phyloP scores from a whole-genome alignment of 2,797 vertebrate genomes.

The Hoplostethus atlanticus region DNA sequence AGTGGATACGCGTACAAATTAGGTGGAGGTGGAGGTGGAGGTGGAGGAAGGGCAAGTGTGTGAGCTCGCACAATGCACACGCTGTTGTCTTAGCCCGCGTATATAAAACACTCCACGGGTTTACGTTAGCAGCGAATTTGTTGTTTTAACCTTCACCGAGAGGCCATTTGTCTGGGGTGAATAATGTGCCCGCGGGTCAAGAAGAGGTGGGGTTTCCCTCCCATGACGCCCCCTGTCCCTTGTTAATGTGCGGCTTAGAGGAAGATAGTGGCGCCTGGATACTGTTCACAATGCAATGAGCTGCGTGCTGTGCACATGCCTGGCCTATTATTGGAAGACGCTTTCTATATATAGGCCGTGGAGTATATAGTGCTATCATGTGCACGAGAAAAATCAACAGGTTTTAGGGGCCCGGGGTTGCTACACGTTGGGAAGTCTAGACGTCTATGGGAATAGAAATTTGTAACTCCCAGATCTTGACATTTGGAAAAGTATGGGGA shows the following conservation, averaged over 20 bases:
- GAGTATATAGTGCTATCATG: constrained; percentile 12
- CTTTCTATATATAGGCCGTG: constrained; percentile 1
- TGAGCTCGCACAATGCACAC: constrained; percentile 37
- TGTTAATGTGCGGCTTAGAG: constrained; percentile 37
- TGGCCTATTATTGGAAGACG: constrained; percentile 46
- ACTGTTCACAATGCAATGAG: constrained; percentile 18
- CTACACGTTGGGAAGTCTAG: not conserved
- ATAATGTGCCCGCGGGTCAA: constrained; percentile 61
- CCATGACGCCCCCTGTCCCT: constrained; percentile 16
- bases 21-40: too few relatives aligned
- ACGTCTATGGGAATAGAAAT: not conserved
- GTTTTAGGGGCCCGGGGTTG: not conserved
- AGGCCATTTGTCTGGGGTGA: constrained; percentile 67
- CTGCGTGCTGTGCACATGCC: constrained; percentile 8
- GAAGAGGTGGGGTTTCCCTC: constrained; percentile 55
- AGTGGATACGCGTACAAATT: constrained; percentile 9
- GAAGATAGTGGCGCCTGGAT: constrained; percentile 57
- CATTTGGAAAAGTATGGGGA: not conserved
- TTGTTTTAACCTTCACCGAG: constrained; percentile 75
- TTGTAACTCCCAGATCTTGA: too few relatives aligned
- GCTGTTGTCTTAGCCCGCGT: constrained; percentile 59
- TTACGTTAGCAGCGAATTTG: constrained; percentile 53
- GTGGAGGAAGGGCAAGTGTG: constrained; percentile 32
- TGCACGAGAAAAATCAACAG: not conserved
- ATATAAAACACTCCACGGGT: constrained; percentile 45